Evolutionary conservation across 2,113 vertebrate genomes (phyloP), one percentile per base, ranked within the genome.

Genomic region (Glaucidium brasilianum): DNA sequence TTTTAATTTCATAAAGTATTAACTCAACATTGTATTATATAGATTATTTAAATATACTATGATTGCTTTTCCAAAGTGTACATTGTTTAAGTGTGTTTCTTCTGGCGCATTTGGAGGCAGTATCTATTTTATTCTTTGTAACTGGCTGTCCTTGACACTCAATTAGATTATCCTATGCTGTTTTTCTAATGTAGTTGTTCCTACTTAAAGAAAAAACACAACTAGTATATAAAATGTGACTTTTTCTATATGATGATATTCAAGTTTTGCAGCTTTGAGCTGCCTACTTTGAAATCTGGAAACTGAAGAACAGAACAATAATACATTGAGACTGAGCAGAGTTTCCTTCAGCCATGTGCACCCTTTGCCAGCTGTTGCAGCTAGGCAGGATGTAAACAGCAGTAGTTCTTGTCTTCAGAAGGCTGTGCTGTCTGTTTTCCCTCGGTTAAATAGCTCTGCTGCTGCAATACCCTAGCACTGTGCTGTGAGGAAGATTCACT

Each of bases 1-100:
- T 91, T 59, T 47, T 62, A 76, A 64, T 73, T 97, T 90, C 94
- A 83, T 60, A 73, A 94, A 97, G 78, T 37, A 80, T 77, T 83
- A 84, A 60, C 74, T 95, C 39, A 52, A 64, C 30, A 20, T 71
- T 73, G 19, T 71, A 68, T 81, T 94, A 12, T 79, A 58, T 63
- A 47, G 37, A 88, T 58, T 81, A 67, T 86, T 79, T 66, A 69
- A 93, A 66, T 86, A 41, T 52, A 73, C 23, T 29, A 7, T n/a
- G 56, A 56, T 34, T 66, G 62, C 50, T 41, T 58, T 92, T 86
- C 23, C 35, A 50, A 88, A 94, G 63, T 63, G 41, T 63, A 11
- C 5, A 9, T 14, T 74, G n/a, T 11, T 23, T 66, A 83, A 96
- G 49, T 29, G 1, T n/a, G 15, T 47, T 45, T 91, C 29, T 68